phyloP scores from a whole-genome alignment of 2,888 invertebrate species.

The Pandemis corylana region DNA sequence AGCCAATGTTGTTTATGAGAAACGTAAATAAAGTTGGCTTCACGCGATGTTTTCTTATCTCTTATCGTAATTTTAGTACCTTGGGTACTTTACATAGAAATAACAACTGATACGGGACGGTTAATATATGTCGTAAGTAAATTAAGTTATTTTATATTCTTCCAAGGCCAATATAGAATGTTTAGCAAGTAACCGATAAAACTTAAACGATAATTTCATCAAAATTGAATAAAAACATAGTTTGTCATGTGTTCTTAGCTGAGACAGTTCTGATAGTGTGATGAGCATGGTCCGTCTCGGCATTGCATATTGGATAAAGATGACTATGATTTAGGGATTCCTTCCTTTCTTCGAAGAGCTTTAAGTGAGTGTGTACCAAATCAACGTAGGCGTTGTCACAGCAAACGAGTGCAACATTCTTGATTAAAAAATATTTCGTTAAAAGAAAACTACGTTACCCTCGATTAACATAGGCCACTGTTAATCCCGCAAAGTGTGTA shows the following conservation, averaged over 20 bases:
- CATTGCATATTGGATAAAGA: too few relatives aligned
- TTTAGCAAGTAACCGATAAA: conserved; percentile 35
- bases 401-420: too few relatives aligned
- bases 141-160: conserved; percentile 26
- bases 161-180: conserved; percentile 6
- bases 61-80: conserved; percentile 45
- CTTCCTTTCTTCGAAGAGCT: too few relatives aligned
- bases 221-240: background rate
- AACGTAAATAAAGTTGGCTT: conserved; percentile 32
- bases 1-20: conserved; percentile 22
- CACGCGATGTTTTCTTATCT: conserved; percentile 35
- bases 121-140: conserved; percentile 14
- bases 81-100: conserved; percentile 28
- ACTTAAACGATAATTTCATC: conserved; percentile 21
- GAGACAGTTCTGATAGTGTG: too few relatives aligned
- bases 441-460: too few relatives aligned
- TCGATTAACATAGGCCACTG: too few relatives aligned
- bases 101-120: conserved; percentile 25
- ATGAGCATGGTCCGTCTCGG: too few relatives aligned
- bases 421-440: too few relatives aligned
- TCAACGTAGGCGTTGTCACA: too few relatives aligned
- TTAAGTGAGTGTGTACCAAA: too few relatives aligned
- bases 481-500: background rate
- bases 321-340: too few relatives aligned
- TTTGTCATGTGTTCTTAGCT: background rate